These are phyloP conservation scores for Philonicus albiceps DNA, from an alignment of 2,888 invertebrate species.

Conservation along the genomic window DNA sequence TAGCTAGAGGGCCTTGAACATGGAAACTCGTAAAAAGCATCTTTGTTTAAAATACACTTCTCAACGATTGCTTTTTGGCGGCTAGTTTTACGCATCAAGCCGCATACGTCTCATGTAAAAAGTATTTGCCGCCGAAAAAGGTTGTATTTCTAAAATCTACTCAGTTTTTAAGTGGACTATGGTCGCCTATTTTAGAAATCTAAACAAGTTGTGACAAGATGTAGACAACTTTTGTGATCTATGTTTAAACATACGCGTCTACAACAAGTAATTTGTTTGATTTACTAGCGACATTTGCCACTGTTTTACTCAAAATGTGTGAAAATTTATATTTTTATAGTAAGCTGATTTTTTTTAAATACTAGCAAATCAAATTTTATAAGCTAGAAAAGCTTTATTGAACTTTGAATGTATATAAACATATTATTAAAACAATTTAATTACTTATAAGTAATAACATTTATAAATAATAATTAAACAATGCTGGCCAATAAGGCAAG, in stretches of 20 bases:
- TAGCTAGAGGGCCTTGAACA: not conserved
- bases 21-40: not conserved
- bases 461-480: not conserved
- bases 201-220: not conserved
- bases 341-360: not conserved
- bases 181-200: not conserved
- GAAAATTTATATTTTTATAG: not conserved
- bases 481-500: not conserved
- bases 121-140: not conserved
- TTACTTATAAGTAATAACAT: not conserved
- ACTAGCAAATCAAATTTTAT: not conserved
- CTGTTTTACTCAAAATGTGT: not conserved
- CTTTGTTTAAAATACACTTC: not conserved
- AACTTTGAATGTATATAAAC: not conserved
- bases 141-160: not conserved
- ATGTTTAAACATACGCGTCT: not conserved
- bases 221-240: not conserved
- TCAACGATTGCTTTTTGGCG: not conserved
- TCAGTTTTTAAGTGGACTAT: not conserved
- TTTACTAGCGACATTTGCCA: not conserved
- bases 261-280: not conserved
- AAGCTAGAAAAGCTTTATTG: too few relatives aligned
- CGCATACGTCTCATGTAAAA: not conserved
- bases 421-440: not conserved
- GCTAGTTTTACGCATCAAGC: not conserved